phyloP scores from a whole-genome alignment of 64 coral and sea anemone genomes.

The Montipora sp. region DNA sequence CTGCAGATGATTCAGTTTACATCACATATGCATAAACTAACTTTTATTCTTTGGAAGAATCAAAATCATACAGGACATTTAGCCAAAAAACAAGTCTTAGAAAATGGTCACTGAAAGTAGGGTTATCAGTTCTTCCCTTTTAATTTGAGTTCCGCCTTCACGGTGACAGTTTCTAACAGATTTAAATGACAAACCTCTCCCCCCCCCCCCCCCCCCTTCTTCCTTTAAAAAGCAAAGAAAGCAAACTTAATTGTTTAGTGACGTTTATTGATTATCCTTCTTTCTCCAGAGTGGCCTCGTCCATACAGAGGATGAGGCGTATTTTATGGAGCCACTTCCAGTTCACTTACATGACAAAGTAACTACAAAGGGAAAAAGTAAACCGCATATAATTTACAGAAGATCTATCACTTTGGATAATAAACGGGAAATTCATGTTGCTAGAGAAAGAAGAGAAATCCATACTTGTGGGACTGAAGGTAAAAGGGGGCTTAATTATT shows the following conservation, averaged over 20 bases:
- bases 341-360: conserved; percentile 67
- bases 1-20: too few species aligned
- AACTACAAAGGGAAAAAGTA: conserved; percentile 35
- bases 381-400: conserved; percentile 80
- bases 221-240: too few species aligned
- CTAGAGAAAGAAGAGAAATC: conserved; percentile 62
- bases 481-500: neutral
- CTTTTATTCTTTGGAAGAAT: neutral
- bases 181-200: too few species aligned
- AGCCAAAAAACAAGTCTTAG: neutral
- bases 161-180: neutral
- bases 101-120: neutral
- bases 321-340: conserved; percentile 86
- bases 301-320: conserved; percentile 64
- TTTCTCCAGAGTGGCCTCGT: conserved; percentile 65
- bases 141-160: neutral
- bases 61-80: neutral
- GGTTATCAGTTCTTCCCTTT: neutral
- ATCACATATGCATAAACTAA: too few species aligned
- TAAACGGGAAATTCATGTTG: neutral
- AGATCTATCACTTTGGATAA: conserved; percentile 7
- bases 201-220: too few species aligned
- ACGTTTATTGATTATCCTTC: neutral
- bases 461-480: conserved; percentile 87
- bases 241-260: neutral